Evolutionary conservation across 2,888 invertebrate genomes (phyloP).

Genomic region (Himalopsyche tibetana): DNA sequence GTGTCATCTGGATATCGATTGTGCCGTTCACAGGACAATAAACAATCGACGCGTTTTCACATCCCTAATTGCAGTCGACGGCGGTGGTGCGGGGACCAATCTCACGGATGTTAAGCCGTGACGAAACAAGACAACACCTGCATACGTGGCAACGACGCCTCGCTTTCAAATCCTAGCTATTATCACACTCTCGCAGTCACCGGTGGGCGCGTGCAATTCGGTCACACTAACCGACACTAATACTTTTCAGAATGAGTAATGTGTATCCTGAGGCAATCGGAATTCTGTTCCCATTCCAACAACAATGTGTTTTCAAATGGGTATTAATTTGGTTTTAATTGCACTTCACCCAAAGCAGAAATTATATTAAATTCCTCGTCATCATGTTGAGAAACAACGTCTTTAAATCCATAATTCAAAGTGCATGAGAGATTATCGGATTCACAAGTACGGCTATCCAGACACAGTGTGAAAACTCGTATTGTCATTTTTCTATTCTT

Average conservation of each 20-base stretch:
- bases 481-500: too few species aligned
- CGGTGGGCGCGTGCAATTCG: neutral
- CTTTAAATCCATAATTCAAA: too few species aligned
- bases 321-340: neutral
- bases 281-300: neutral
- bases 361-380: too few species aligned
- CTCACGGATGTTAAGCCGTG: neutral
- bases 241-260: slow-evolving; percentile 14
- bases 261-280: slow-evolving; percentile 2
- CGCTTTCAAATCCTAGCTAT: slow-evolving; percentile 13
- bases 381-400: too few species aligned
- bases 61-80: neutral
- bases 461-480: too few species aligned
- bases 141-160: neutral
- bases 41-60: too few species aligned
- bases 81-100: neutral
- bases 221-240: slow-evolving; percentile 15
- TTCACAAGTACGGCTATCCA: too few species aligned
- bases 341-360: neutral
- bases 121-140: neutral
- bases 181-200: neutral
- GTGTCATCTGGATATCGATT: too few species aligned
- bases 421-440: too few species aligned
- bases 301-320: neutral
- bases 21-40: too few species aligned